Evolutionary conservation across 2,113 vertebrate genomes (phyloP), one percentile per base, ranked within the genome.

Genomic region (Hemibagrus wyckioides): DNA sequence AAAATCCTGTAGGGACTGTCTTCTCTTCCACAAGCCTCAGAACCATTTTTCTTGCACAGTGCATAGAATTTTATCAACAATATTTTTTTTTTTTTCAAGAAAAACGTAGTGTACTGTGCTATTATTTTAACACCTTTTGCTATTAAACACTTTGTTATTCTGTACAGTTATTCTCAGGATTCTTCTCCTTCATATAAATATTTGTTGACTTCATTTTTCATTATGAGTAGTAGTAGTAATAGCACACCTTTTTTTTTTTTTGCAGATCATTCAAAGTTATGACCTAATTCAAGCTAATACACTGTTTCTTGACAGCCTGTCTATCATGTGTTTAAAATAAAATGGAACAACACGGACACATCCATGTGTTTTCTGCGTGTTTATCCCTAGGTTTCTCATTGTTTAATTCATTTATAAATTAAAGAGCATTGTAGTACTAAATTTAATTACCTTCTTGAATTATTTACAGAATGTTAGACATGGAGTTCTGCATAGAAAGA

Each of bases 401-500:
- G 28, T 77, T 71, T n/a, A 17, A 52, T 79, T 30, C 6, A 30
- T 52, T 54, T 28, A 2, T 9, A 3, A 79, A 79, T 52, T 17
- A 52, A 76, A 52, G 41, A 19, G 4, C 14, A 80, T 57, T 59
- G 11, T 57, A 73, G 19, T 39, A 56, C 5, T 59, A 76, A 28
- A 33, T 76, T 48, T 76, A 57, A 85, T 63, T 85, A 77, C n/a
- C 56, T 50, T 71, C 6, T 28, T 13, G 6, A 50, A 80, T 86
- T 86, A 86, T 86, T 80, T 67, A 80, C 10, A 80, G 30, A 86
- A 67, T 80, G 54, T 50, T 50, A 14, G 15, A 23, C 33, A 69
- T 19, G 57, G 33, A 11, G 59, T 25, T 54, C 17, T 44, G 36
- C 41, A 52, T 30, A 44, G 25, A 56, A 80, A 65, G 15, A 69